A percentile compares a stretch with the other conserved stretches of the same genome.
phyloP scores from a whole-genome alignment of 2,888 invertebrate genomes.

The Myopa tessellatipennis region DNA sequence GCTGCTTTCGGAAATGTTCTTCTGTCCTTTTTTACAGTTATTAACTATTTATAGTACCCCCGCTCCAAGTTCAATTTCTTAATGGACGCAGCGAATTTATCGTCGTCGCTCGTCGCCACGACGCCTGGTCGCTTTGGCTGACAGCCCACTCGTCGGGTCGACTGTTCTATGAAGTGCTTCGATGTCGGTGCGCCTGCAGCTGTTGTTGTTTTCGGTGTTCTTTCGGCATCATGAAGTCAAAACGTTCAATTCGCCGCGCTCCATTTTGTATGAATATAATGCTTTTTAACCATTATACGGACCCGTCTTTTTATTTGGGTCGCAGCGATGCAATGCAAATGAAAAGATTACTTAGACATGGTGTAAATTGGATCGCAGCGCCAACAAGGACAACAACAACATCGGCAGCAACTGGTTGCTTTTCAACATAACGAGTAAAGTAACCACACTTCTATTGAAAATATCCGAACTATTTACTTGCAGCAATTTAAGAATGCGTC shows the following conservation, averaged over 20 bases:
- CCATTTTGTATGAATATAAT: too few relatives aligned
- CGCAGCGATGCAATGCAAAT: too few relatives aligned
- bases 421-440: too few relatives aligned
- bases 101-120: neutral
- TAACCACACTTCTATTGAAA: too few relatives aligned
- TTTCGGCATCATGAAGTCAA: neutral
- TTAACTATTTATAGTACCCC: constrained; percentile 22
- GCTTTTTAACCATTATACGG: too few relatives aligned
- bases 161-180: neutral
- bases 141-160: neutral
- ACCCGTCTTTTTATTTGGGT: too few relatives aligned
- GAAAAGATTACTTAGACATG: too few relatives aligned
- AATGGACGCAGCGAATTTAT: constrained; percentile 27
- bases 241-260: neutral
- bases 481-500: too few relatives aligned
- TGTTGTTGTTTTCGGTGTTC: neutral
- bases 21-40: constrained; percentile 29
- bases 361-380: too few relatives aligned
- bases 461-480: too few relatives aligned
- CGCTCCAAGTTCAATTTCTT: constrained; percentile 23
- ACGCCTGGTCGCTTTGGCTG: neutral
- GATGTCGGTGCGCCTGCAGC: neutral
- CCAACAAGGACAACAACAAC: too few relatives aligned
- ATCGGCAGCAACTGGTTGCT: too few relatives aligned
- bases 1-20: neutral